phyloP scores from a whole-genome alignment of 2,888 invertebrate species.

The Scrobipalpa atriplicella region DNA sequence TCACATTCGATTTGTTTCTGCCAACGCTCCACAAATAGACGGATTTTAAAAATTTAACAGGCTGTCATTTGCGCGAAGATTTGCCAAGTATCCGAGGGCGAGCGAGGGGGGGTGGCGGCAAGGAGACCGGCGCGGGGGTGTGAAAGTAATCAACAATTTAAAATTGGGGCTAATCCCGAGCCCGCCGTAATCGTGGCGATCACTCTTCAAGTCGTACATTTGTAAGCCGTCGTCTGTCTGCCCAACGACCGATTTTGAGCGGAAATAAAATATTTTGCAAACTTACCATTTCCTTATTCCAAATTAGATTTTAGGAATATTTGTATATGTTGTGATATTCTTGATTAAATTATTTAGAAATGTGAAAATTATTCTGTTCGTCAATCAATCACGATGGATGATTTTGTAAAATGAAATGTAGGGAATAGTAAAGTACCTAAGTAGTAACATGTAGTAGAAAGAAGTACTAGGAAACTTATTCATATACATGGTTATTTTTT shows the following conservation, averaged over 20 bases:
- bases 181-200: constrained; percentile 66
- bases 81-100: constrained; percentile 40
- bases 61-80: constrained; percentile 64
- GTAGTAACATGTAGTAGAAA: too few species aligned
- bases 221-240: constrained; percentile 32
- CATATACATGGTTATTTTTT: too few species aligned
- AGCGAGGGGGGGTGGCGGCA: constrained; percentile 26
- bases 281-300: constrained; percentile 1
- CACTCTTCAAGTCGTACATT: constrained; percentile 53
- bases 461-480: too few species aligned
- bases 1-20: constrained; percentile 3
- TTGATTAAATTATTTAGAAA: neutral
- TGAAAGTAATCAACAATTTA: constrained; percentile 79
- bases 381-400: too few species aligned
- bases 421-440: too few species aligned
- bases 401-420: too few species aligned
- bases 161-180: constrained; percentile 77
- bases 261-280: constrained; percentile 26
- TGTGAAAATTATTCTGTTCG: neutral
- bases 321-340: neutral
- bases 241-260: constrained; percentile 26
- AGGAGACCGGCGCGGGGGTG: constrained; percentile 39
- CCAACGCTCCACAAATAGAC: constrained; percentile 34
- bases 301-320: neutral
- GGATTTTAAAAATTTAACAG: constrained; percentile 67